Conservation (phyloP, 2,113 vertebrate genomes). For the Stictonetta naevosa region DNA sequence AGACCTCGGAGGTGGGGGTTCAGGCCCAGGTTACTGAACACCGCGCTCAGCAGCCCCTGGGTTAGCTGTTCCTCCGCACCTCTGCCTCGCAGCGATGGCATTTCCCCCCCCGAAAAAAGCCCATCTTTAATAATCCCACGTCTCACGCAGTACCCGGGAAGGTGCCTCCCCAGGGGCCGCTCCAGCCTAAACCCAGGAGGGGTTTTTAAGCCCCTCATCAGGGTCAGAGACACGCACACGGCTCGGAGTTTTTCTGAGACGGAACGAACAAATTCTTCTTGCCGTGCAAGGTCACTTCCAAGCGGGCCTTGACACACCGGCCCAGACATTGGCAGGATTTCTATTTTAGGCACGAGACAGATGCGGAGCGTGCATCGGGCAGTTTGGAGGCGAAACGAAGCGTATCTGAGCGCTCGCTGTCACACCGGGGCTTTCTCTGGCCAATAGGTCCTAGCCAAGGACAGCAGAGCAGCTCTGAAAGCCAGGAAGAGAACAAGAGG, state of each 20-base stretch:
- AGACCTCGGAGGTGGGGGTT: accelerated
- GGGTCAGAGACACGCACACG: background rate
- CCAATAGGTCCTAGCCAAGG: slow-evolving; percentile 22
- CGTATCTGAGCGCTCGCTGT: background rate
- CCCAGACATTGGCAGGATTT: background rate
- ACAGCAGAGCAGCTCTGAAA: slow-evolving; percentile 19
- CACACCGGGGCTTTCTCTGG: background rate
- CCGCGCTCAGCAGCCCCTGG: background rate
- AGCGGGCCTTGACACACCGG: background rate
- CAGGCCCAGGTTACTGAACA: background rate
- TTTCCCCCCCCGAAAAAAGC: background rate
- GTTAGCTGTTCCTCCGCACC: background rate
- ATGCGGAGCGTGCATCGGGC: background rate
- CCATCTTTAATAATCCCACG: background rate
- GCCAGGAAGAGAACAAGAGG: background rate
- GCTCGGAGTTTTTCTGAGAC: background rate
- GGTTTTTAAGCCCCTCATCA: background rate
- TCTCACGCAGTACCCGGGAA: background rate
- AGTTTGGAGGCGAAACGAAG: slow-evolving; percentile 14
- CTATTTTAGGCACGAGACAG: background rate
- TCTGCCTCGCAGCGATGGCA: accelerated
- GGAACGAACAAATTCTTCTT: background rate
- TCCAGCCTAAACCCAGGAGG: background rate
- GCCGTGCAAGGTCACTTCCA: background rate
- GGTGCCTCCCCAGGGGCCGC: background rate